Evolutionary conservation across 2,797 vertebrate genomes (phyloP).

Genomic region (Sylvia borin): DNA sequence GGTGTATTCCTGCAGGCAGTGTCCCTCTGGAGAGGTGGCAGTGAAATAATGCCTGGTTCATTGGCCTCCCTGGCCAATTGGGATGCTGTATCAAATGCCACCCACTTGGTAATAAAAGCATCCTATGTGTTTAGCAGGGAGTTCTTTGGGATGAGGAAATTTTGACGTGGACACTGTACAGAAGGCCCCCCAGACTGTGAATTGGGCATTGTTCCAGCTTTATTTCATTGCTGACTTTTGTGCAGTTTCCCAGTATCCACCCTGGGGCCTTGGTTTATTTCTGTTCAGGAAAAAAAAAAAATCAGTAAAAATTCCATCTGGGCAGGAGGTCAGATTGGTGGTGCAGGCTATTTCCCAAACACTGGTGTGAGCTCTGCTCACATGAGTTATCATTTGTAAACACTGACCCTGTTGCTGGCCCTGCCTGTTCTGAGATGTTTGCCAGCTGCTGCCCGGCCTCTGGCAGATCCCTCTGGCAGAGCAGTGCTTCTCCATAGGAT

Average conservation of each 20-base stretch:
- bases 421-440: background rate
- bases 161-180: background rate
- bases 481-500: background rate
- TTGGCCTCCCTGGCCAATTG: background rate
- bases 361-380: background rate
- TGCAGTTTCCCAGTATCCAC: background rate
- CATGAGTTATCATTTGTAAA: conserved; percentile 18
- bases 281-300: background rate
- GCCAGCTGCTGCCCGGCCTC: background rate
- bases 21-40: background rate
- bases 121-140: background rate
- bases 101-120: conserved; percentile 16
- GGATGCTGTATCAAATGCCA: background rate
- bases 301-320: background rate
- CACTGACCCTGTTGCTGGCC: background rate
- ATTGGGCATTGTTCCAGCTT: background rate
- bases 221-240: background rate
- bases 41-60: background rate
- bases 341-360: conserved; percentile 7
- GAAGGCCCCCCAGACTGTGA: background rate
- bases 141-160: background rate
- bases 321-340: conserved; percentile 5
- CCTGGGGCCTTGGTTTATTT: background rate
- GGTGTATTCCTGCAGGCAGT: background rate
- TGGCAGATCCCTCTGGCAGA: background rate